phyloP scores from a whole-genome alignment of 2,888 invertebrate species.

The Altica lythri region DNA sequence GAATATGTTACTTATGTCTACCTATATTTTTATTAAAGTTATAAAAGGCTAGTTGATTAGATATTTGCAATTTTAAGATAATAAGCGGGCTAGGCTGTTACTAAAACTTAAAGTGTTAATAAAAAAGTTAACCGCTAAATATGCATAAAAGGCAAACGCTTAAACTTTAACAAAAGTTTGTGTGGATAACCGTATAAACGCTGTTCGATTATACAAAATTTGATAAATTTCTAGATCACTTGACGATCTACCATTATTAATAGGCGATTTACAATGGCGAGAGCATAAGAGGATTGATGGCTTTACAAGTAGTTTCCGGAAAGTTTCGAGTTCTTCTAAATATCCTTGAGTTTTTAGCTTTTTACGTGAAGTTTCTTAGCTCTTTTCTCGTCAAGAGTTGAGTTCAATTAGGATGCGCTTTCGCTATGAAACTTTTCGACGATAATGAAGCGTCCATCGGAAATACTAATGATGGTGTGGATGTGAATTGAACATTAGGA shows the following conservation, averaged over 20 bases:
- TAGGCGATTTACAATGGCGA: slow-evolving; percentile 9
- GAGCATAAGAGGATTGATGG: slow-evolving; percentile 25
- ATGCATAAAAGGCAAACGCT: background rate
- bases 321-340: slow-evolving; percentile 17
- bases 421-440: slow-evolving; percentile 7
- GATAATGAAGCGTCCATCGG: slow-evolving; percentile 11
- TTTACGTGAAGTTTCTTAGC: slow-evolving; percentile 14
- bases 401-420: slow-evolving; percentile 16
- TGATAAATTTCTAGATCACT: background rate
- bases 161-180: too few relatives aligned
- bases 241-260: slow-evolving; percentile 8
- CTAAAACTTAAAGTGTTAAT: too few relatives aligned
- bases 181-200: too few relatives aligned
- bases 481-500: too few relatives aligned
- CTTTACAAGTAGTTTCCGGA: slow-evolving; percentile 17
- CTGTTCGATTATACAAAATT: slow-evolving; percentile 5
- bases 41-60: too few relatives aligned
- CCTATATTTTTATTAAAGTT: too few relatives aligned
- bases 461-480: slow-evolving; percentile 3
- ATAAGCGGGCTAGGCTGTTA: too few relatives aligned
- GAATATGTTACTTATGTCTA: too few relatives aligned
- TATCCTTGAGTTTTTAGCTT: slow-evolving; percentile 20
- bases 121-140: background rate
- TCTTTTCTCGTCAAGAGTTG: slow-evolving; percentile 5
- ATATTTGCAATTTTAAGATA: too few relatives aligned